These are phyloP conservation scores for Pygocentrus nattereri DNA, from an alignment of 2,797 vertebrate genomes.

Conservation along the genomic window DNA sequence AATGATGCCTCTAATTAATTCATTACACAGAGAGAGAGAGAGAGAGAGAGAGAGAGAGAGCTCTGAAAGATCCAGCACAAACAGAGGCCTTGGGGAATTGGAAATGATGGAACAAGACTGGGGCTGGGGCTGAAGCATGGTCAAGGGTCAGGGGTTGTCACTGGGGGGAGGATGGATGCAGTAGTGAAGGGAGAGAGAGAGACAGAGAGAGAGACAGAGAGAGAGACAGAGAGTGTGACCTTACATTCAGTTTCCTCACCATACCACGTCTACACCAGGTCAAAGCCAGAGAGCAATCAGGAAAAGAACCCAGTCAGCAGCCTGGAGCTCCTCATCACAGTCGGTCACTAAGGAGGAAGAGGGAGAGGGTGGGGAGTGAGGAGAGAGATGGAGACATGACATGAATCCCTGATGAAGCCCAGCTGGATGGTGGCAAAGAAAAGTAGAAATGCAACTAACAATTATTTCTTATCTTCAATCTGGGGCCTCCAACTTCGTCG, in stretches of 20 bases:
- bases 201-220: neutral
- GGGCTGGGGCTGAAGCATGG: constrained; percentile 10
- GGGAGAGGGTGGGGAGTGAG: neutral
- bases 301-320: constrained; percentile 54
- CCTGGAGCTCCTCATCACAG: constrained; percentile 38
- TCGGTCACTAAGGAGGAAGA: constrained; percentile 18
- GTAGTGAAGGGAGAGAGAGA: neutral
- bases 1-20: constrained; percentile 55
- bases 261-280: constrained; percentile 20
- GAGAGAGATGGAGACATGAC: constrained; percentile 23
- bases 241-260: constrained; percentile 11
- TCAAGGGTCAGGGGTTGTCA: constrained; percentile 34
- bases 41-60: constrained; percentile 19
- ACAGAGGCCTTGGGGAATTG: constrained; percentile 23
- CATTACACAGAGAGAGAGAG: constrained; percentile 39
- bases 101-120: constrained; percentile 11
- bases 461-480: neutral
- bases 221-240: neutral
- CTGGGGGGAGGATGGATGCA: neutral
- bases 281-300: constrained; percentile 47
- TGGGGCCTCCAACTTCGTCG: neutral
- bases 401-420: neutral
- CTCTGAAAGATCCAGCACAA: constrained; percentile 29
- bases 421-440: neutral
- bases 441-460: neutral